Evolutionary conservation across 2,888 invertebrate species (phyloP).

Genomic region (Lissonota sp.): DNA sequence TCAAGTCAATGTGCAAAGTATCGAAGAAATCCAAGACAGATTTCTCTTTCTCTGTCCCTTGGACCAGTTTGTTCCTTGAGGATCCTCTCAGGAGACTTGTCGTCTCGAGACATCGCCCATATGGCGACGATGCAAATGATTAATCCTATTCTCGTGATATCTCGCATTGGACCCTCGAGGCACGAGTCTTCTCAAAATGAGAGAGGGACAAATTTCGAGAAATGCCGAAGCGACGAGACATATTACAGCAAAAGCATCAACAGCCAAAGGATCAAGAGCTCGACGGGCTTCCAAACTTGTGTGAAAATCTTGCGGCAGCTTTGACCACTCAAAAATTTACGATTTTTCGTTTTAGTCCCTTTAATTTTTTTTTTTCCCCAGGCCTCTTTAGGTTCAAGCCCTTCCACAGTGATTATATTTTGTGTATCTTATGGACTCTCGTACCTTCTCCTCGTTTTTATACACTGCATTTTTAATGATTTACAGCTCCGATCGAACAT

Average conservation of each 20-base stretch:
- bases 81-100: conserved; percentile 12
- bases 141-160: conserved; percentile 65
- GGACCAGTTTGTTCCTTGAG: not conserved
- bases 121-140: conserved; percentile 59
- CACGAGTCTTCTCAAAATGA: conserved; percentile 35
- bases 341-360: conserved; percentile 56
- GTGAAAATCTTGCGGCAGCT: conserved; percentile 45
- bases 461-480: conserved; percentile 61
- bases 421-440: conserved; percentile 25
- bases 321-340: conserved; percentile 53
- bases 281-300: conserved; percentile 1
- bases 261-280: too few species aligned
- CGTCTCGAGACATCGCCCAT: conserved; percentile 59
- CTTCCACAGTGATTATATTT: too few species aligned
- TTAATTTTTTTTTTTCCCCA: not conserved
- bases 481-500: conserved; percentile 64
- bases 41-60: conserved; percentile 16
- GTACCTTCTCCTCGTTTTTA: conserved; percentile 60
- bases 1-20: conserved; percentile 24
- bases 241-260: too few species aligned
- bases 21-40: conserved; percentile 4
- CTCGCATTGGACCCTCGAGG: too few species aligned
- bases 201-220: conserved; percentile 60
- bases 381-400: too few species aligned
- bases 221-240: conserved; percentile 57